Base-by-base conservation (phyloP, 2,113 vertebrate species). In the Chinchilla lanigera region DNA sequence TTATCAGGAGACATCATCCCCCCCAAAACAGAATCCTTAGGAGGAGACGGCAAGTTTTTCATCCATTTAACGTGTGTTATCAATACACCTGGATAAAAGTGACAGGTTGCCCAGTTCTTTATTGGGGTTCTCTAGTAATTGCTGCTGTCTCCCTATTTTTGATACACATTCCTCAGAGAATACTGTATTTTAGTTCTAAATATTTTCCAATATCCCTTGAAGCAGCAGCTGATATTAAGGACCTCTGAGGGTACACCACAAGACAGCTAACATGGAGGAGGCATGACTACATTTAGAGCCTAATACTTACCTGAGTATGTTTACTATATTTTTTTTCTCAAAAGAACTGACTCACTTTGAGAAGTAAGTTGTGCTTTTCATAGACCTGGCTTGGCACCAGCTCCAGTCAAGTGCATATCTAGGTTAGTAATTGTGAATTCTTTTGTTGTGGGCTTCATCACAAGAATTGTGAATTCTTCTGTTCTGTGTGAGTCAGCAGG, bases 131-230 rank as follows among this genome's bases (percentile, higher is more conserved):
- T 97, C 84, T 94, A 86, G 30, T 93, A 86, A 88, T 96, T 89
- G 86, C 96, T 93, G 61, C 84, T 93, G 83, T 97, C 90, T 86
- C 81, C 87, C 69, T 97, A 80, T 96, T 97, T 98, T 97, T 97
- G 71, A 95, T 98, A 89, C 12, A 24, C 28, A 83, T 88, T 94
- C 82, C 94, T 82, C 58, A 19, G 95, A 98, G 97, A 96, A 97
- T 97, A 77, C n/a, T 38, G n/a, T 97, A 71, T 96, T 95, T 98
- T 92, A 86, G 87, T 92, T 84, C 2, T 60, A 94, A 96, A 73
- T 97, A 89, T 98, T 98, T 98, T 97, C 96, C 93, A 94, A 47
- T 96, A 95, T 81, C 38, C 69, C 41, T 73, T 90, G 94, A 92
- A 96, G 93, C 90, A 22, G 56, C 95, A 97, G 87, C 89, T 94